Conservation (phyloP, 2,113 vertebrate genomes). For the Phodopus roborovskii region DNA sequence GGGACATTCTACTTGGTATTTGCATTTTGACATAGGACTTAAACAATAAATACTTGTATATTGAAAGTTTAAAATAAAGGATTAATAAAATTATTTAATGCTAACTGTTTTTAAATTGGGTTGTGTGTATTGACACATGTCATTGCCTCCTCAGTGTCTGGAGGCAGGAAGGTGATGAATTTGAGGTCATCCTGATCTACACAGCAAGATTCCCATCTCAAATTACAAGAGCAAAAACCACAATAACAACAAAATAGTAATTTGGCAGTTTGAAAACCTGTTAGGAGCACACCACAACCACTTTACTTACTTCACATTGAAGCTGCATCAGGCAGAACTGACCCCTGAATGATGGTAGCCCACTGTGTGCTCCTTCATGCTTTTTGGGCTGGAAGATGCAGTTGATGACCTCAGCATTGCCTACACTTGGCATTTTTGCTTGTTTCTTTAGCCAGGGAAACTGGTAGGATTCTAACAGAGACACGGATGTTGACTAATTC, state of each 20-base stretch:
- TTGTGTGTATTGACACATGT: background rate
- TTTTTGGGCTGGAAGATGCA: background rate
- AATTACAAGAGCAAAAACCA: background rate
- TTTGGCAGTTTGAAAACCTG: background rate
- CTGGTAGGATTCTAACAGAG: background rate
- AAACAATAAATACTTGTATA: fast-evolving
- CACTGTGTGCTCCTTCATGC: fast-evolving
- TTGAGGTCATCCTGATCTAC: background rate
- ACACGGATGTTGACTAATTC: background rate
- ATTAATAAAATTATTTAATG: background rate
- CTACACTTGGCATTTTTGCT: background rate
- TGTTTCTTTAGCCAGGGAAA: background rate
- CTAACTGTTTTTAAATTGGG: background rate
- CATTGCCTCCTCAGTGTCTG: background rate
- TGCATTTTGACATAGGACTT: background rate
- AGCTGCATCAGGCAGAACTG: fast-evolving
- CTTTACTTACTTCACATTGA: background rate
- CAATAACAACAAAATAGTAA: background rate
- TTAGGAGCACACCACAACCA: fast-evolving
- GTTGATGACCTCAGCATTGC: background rate
- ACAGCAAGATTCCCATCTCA: background rate
- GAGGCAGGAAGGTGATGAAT: background rate
- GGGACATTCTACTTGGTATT: background rate
- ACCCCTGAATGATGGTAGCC: fast-evolving
- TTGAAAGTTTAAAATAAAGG: background rate